Conservation (phyloP, 2,113 vertebrate species). For the Ursus arctos region DNA sequence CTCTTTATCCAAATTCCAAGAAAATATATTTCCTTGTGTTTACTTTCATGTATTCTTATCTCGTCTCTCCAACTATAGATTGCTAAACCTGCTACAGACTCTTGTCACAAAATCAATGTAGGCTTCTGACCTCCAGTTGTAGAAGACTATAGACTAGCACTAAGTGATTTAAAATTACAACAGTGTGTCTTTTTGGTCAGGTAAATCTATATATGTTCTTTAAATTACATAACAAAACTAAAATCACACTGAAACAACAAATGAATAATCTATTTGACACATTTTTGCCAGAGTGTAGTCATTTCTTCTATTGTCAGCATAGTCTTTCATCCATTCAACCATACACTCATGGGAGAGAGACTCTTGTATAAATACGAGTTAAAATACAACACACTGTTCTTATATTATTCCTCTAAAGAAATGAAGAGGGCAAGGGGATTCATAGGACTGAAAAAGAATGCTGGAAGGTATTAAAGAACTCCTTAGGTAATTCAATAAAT, state of each 20-base stretch:
- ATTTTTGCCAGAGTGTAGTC: not conserved
- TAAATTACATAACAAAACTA: slow-evolving; percentile 55
- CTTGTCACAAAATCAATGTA: slow-evolving; percentile 17
- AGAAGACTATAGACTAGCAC: not conserved
- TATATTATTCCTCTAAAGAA: slow-evolving; percentile 8
- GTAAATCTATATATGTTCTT: slow-evolving; percentile 23
- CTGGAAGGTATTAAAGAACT: slow-evolving; percentile 49
- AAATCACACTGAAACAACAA: slow-evolving; percentile 44
- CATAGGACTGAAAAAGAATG: not conserved
- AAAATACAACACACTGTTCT: not conserved
- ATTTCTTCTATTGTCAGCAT: not conserved
- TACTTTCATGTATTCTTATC: not conserved
- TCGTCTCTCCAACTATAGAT: not conserved
- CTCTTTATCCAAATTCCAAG: not conserved
- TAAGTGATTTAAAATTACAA: slow-evolving; percentile 42
- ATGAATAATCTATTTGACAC: not conserved
- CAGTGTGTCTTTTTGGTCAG: not conserved
- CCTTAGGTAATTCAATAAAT: slow-evolving; percentile 53
- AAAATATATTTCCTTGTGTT: not conserved
- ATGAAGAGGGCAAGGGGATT: not conserved
- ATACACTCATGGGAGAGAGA: not conserved
- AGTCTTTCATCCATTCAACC: not conserved
- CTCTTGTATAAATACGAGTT: not conserved
- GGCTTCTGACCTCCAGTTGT: not conserved
- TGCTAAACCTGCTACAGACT: not conserved